Evolutionary conservation across 2,113 vertebrate genomes (phyloP), one percentile per base, ranked within the genome.

Genomic region (Scomber scombrus): DNA sequence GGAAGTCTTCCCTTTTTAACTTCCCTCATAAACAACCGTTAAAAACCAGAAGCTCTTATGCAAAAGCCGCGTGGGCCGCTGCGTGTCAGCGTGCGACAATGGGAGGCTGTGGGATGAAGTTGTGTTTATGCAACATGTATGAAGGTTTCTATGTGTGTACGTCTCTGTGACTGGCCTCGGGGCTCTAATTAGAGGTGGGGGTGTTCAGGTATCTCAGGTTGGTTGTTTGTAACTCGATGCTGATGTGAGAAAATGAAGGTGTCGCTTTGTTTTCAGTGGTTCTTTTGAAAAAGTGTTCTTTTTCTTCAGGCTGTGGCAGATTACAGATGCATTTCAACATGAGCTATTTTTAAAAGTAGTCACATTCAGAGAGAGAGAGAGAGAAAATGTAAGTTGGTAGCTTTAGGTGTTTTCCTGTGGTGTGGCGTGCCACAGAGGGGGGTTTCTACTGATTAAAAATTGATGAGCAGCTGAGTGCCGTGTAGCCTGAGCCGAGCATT

Each of bases 371-470:
- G 75, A 72, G 21, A 54, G 66, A 31, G 61, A 31, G 29, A 54
- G 61, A 11, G 50, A 49, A 64, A 46, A 58, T 43, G 56, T 85
- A 65, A 69, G 73, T 26, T 43, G 43, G 72, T 63, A 68, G 78
- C 87, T 85, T 45, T 71, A 57, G 89, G 89, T 90, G 71, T 84
- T 92, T 89, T 89, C 86, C 86, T 79, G 66, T 71, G 69, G 67
- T 70, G 63, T 78, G 70, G 67, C 21, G 29, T 64, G 73, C 77
- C 76, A 80, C 76, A 76, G 81, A 61, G 80, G 85, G 89, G 88
- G 78, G 72, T 66, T 91, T 85, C 85, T 90, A 12, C 75, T 90
- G 81, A 93, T 94, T 85, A 92, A 91, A 92, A 87, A 90, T 93
- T 86, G 89, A 94, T 94, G 89, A 87, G 80, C 84, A 86, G 81